Base-by-base conservation (phyloP, 92 coral and sea anemone genomes). In the Porites cylindrica region DNA sequence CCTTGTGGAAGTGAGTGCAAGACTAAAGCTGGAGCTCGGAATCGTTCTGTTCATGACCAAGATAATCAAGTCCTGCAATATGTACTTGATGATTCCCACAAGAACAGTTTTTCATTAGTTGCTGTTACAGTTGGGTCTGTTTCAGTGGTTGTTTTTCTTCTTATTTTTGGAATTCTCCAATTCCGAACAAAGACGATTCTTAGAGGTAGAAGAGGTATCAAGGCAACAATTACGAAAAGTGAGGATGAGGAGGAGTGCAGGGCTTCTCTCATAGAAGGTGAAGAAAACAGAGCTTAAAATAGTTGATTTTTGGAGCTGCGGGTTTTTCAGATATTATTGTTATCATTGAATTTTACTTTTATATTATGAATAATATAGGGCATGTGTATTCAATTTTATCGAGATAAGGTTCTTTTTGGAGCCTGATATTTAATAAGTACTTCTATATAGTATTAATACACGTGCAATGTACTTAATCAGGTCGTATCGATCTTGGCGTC, bases 131-230 rank as follows among this genome's bases (percentile, higher is more conserved):
- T 93, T 26, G 82, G 89, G 62, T 69, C 85, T 1, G 23, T 87
- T 53, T 81, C 95, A 79, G 71, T 93, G 23, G 74, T 85, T 7
- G 51, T 89, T 8, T 95, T 93, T 72, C 54, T 93, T 66, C 79
- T 89, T 58, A 77, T 95, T 12, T 89, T 93, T 80, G 98, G 96
- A 26, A 76, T 93, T 64, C 92, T 95, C 18, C 98, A 95, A 81
- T 70, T 86, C 59, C 89, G 87, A 52, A 91, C 98, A 43, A 90
- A 81, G 74, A 88, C 66, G 80, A 73, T 14, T 47, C 13, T 54
- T 13, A 78, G 65, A 71, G 90, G 90, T 74, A 18, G 5, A 51
- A 80, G 38, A 11, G 84, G 79, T 51, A n/a, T 90, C 24, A 72
- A 78, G 29, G 81, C 68, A 43, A 54, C 73, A 10, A n/a, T 52